Conservation (phyloP, 2,113 vertebrate genomes). For the Oncorhynchus masou region DNA sequence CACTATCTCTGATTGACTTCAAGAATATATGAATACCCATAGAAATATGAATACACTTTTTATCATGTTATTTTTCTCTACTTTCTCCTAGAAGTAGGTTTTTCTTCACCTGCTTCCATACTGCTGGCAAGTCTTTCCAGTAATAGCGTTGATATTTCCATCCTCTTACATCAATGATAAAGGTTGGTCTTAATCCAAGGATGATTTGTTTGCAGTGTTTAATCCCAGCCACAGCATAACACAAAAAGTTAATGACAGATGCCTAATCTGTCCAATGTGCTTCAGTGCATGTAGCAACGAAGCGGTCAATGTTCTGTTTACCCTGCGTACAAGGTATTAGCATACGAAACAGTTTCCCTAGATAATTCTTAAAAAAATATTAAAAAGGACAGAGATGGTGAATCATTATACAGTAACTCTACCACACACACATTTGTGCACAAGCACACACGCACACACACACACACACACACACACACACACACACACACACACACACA, state of each 20-base stretch:
- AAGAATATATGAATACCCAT: background rate
- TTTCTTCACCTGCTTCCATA: background rate
- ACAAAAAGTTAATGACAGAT: constrained; percentile 57
- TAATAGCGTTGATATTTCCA: constrained; percentile 2
- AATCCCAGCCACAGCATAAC: constrained; percentile 46
- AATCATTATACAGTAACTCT: constrained; percentile 21
- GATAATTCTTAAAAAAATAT: constrained; percentile 64
- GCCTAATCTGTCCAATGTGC: constrained; percentile 59
- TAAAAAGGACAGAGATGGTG: constrained; percentile 53
- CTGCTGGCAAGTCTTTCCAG: background rate
- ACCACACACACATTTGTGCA: constrained; percentile 19
- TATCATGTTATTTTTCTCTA: background rate
- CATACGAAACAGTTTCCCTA: constrained; percentile 62
- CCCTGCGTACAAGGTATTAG: constrained; percentile 55
- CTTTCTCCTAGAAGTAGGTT: constrained; percentile 1
- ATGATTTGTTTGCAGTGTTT: constrained; percentile 64
- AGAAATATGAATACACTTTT: constrained; percentile 27
- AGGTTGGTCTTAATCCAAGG: constrained; percentile 59
- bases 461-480: background rate
- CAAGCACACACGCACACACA: background rate
- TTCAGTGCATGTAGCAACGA: background rate
- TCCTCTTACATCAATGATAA: constrained; percentile 57
- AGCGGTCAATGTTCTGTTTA: constrained; percentile 57
- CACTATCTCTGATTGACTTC: too few species aligned
- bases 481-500: too few species aligned